These are phyloP conservation scores for Hofmannophila pseudospretella DNA, from an alignment of 2,888 invertebrate genomes.

Conservation along the genomic window DNA sequence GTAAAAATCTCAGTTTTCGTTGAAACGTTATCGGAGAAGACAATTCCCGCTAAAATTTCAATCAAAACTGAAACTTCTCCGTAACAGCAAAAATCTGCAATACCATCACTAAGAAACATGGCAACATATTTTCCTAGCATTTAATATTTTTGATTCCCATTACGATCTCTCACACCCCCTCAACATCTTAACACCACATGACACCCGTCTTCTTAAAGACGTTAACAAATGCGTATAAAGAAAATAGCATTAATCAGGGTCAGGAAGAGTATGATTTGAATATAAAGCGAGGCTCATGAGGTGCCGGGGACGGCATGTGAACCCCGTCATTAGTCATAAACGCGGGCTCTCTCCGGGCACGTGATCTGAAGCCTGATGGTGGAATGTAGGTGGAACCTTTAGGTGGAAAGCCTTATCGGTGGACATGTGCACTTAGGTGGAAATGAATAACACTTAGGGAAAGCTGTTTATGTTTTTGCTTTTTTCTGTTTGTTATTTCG, in stretches of 20 bases:
- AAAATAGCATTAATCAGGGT: slow-evolving; percentile 72
- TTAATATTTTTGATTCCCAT: too few relatives aligned
- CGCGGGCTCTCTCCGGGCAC: slow-evolving; percentile 40
- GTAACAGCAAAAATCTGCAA: too few relatives aligned
- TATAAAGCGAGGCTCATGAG: slow-evolving; percentile 56
- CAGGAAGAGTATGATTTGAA: slow-evolving; percentile 73
- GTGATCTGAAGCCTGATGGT: slow-evolving; percentile 53
- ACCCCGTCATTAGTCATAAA: slow-evolving; percentile 76
- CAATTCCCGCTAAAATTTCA: too few relatives aligned
- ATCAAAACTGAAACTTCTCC: too few relatives aligned
- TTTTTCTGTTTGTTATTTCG: too few relatives aligned
- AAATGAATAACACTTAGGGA: too few relatives aligned
- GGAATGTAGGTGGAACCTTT: slow-evolving; percentile 16
- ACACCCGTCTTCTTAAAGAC: slow-evolving; percentile 42
- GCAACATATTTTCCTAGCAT: too few relatives aligned
- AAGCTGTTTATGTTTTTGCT: too few relatives aligned
- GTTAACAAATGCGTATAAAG: slow-evolving; percentile 61
- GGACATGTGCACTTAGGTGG: slow-evolving; percentile 43
- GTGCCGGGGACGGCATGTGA: slow-evolving; percentile 57
- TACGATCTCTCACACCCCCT: slow-evolving; percentile 12
- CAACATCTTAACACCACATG: slow-evolving; percentile 22
- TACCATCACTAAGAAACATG: too few relatives aligned
- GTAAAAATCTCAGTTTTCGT: too few relatives aligned
- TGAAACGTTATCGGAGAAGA: too few relatives aligned
- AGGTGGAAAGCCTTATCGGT: slow-evolving; percentile 35